Evolutionary conservation across 2,888 invertebrate species (phyloP), one percentile per base, ranked within the genome.

Genomic region (Macaria notata): DNA sequence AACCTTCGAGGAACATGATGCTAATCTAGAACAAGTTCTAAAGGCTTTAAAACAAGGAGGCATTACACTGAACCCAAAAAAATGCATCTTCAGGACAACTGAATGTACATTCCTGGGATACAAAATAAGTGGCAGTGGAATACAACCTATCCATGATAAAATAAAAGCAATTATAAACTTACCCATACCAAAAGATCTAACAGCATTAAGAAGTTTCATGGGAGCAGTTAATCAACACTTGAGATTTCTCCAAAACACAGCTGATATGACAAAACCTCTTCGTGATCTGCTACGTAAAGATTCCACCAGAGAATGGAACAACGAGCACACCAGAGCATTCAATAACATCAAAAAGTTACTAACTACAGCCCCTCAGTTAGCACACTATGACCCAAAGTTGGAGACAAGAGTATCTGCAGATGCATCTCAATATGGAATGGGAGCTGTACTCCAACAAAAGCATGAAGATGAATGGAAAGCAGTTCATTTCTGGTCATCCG

Each of bases 131-230:
- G 49, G 41, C 5, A 29, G 41, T 39, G 49, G 49, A 7, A 41
- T 49, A 41, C 39, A 49, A 49, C 38, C 41, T 4, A 29, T 41
- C 3, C 29, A 41, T 30, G 49, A 49, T 9, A 49, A 39, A 39
- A n/a, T 49, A 0, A 39, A 41, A 38, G 49, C 49, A 3, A 49
- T 49, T 4, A 54, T 36, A 33, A 31, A 47, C 19, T 4, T 47
- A 42, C 19, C 41, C 5, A 31, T 47, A 43, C 47, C 54, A 4
- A 47, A 48, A 19, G 47, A 54, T 36, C 7, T 47, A 7, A 54
- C 46, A 41, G 54, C 36, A 48, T 8, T 54, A 31, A 43, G 43
- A 54, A 54, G 54, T 7, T 54, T 54, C 43, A 33, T 54, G 33
- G 54, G 54, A 47, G 43, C 47, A 7, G 9, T 54, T 6, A 54